Base-by-base conservation (phyloP, 30 jellyfish, hydroid and myxozoan species). In the Sanderia malayensis region DNA sequence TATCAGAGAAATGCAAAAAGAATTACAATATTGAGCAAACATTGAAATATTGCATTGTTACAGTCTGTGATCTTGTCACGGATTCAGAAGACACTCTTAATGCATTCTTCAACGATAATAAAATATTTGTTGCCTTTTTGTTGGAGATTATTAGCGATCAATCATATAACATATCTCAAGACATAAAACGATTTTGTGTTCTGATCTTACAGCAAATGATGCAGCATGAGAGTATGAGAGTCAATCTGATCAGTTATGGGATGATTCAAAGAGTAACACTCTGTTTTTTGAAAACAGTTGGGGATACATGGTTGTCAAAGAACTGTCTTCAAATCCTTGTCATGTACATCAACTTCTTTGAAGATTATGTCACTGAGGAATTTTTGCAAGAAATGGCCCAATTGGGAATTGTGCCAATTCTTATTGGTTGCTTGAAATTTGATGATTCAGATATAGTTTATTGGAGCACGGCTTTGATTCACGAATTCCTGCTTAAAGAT, bases 301-400 rank as follows among this genome's bases (percentile, higher is more conserved):
- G 96, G 4, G 96, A 87, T 72, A 31, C 83, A 8, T 73, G 89
- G 91, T 86, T 70, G 64, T 79, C 94, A 30, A 83, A 74, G 21
- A 81, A 72, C 37, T 87, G 96, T 63, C 65, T 87, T 32, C 96
- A 87, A 41, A 80, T 87, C 11, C 76, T 87, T 7, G 96, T 87
- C n/a, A 88, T 60, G 78, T 85, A 87, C 34, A 60, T 79, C 22
- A 87, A 80, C 49, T 45, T 60, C 26, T 75, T 75, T 75, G 87
- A 75, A 60, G 88, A 87, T 57, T 69, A 71, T 73, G 81, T 86
- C 6, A 70, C 79, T 0, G 92, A 79, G 52, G 96, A 87, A 33
- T 71, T 87, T 57, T 65, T 85, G 44, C 96, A 87, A 62, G 96
- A 87, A 67, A 87, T 87, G 96, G 95, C 96, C 21, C 85, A 80